Percentiles rank a stretch among this genome's conserved stretches.
Conservation (phyloP, 2,888 invertebrate species). For the Alentia gelatinosa region DNA sequence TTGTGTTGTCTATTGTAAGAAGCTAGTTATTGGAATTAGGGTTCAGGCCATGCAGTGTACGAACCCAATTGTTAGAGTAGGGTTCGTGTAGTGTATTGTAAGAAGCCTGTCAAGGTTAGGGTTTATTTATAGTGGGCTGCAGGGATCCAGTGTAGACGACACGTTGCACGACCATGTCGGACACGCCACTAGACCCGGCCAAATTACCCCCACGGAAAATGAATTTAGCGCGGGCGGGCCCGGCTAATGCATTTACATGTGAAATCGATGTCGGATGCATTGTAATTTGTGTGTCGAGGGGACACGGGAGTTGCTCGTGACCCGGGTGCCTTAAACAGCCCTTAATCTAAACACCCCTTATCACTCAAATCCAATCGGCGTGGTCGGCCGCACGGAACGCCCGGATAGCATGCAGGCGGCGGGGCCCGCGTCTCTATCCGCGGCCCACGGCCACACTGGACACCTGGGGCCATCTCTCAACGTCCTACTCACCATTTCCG, state of each 20-base stretch:
- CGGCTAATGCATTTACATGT: constrained; percentile 48
- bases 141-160: neutral
- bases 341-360: constrained; percentile 57
- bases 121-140: no score
- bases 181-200: neutral
- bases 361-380: constrained; percentile 53
- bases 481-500: neutral
- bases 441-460: neutral
- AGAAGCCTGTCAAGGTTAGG: no score
- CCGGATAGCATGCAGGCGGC: no score
- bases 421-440: neutral
- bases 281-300: constrained; percentile 51
- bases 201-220: constrained; percentile 49
- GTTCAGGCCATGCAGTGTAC: no score
- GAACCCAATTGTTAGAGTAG: no score
- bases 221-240: constrained; percentile 23
- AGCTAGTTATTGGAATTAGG: no score
- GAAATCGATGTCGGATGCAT: constrained; percentile 47
- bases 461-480: neutral
- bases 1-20: no score
- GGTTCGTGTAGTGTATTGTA: no score
- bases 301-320: neutral
- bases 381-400: neutral
- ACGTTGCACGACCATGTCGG: neutral
- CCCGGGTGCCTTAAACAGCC: constrained; percentile 47